Percentiles rank a stretch among this genome's conserved stretches.
Evolutionary conservation across 2,113 vertebrate species (phyloP).

Genomic region (Ivindomyrus marchei): DNA sequence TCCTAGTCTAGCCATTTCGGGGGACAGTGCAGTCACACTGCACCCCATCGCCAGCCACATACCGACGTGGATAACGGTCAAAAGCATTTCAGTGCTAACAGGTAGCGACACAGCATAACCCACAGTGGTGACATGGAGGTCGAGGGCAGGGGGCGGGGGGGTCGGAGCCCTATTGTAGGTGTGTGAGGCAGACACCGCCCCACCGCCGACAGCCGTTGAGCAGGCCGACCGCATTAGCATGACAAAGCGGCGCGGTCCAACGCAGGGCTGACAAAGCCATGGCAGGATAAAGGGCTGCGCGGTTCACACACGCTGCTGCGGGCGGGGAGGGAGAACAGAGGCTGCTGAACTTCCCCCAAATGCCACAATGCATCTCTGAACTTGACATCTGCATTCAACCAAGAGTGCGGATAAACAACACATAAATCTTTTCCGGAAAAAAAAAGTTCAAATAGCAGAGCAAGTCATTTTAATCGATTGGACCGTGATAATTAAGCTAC

Average conservation of each 20-base stretch:
- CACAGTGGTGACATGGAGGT: neutral
- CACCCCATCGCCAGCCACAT: neutral
- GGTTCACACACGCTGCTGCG: constrained; percentile 20
- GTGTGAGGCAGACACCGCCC: constrained; percentile 49
- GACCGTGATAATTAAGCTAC: neutral
- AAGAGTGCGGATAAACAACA: neutral
- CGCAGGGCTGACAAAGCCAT: constrained; percentile 41
- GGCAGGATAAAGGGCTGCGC: constrained; percentile 31
- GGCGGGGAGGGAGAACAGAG: neutral
- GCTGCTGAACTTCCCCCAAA: neutral
- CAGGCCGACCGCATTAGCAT: constrained; percentile 52
- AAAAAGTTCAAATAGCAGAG: neutral
- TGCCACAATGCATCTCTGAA: constrained; percentile 11
- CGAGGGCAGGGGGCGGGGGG: neutral
- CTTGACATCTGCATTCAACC: constrained; percentile 1
- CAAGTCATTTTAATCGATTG: neutral
- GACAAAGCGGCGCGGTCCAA: constrained; percentile 47
- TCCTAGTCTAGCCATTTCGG: no score
- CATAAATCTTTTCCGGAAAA: neutral
- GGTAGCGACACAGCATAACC: neutral
- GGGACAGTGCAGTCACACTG: neutral
- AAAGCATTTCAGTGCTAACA: neutral
- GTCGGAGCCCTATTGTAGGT: neutral
- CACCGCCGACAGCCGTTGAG: constrained; percentile 45
- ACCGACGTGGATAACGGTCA: neutral